These are phyloP conservation scores for Ptyas mucosa DNA, from an alignment of 2,113 vertebrate species.

Conservation along the genomic window DNA sequence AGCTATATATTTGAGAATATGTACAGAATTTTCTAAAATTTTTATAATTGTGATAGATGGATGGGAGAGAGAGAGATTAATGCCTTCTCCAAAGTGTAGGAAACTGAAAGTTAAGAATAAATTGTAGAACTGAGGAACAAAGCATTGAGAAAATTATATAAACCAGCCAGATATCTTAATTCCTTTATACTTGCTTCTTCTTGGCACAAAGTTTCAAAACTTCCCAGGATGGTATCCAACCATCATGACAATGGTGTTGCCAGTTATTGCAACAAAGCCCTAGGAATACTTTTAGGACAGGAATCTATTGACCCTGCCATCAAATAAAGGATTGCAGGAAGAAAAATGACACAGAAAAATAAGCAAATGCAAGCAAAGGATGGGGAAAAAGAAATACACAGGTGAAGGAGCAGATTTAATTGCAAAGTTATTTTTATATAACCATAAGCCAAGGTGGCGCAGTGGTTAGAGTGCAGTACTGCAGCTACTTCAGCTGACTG, in stretches of 20 bases:
- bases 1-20: background rate
- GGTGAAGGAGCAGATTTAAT: background rate
- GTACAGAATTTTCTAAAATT: background rate
- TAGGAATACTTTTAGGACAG: background rate
- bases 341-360: no score
- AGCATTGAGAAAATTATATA: background rate
- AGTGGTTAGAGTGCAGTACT: no score
- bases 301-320: background rate
- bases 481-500: no score
- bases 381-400: background rate
- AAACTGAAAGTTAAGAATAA: background rate
- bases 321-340: background rate
- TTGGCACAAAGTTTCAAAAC: background rate
- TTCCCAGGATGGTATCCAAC: background rate
- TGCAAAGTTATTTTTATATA: background rate
- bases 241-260: background rate
- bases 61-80: background rate
- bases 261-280: background rate
- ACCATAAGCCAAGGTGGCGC: no score
- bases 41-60: background rate
- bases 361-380: background rate
- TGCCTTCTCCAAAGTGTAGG: background rate
- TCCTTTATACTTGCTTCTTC: background rate
- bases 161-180: background rate
- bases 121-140: background rate